These are phyloP conservation scores for Bicyclus anynana DNA, from an alignment of 1,140 invertebrate species.

Conservation along the genomic window DNA sequence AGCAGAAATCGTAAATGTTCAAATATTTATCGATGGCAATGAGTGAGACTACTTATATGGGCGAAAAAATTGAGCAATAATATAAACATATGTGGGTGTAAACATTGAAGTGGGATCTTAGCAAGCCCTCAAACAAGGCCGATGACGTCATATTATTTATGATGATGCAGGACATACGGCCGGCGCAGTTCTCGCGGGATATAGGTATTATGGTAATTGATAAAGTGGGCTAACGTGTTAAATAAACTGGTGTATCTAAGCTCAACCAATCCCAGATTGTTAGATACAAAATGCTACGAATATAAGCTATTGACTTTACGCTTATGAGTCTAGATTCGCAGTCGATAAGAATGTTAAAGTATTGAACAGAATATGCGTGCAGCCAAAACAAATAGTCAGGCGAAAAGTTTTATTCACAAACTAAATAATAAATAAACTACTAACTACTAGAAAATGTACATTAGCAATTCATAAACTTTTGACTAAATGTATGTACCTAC, in stretches of 20 bases:
- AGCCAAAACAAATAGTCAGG: too few species aligned
- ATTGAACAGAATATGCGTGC: too few species aligned
- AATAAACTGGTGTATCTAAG: background rate
- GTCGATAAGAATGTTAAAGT: too few species aligned
- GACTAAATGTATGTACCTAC: too few species aligned
- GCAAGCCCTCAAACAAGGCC: constrained; percentile 59
- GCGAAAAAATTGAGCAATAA: constrained; percentile 14
- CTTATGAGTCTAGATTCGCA: too few species aligned
- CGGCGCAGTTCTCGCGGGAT: constrained; percentile 39
- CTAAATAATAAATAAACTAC: too few species aligned
- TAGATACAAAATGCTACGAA: too few species aligned
- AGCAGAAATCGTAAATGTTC: background rate
- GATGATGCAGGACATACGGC: constrained; percentile 55
- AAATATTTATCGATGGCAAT: background rate
- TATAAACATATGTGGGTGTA: constrained; percentile 32
- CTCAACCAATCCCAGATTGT: too few species aligned
- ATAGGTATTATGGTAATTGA: constrained; percentile 47
- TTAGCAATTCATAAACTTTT: too few species aligned
- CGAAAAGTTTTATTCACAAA: too few species aligned
- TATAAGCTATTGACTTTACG: too few species aligned
- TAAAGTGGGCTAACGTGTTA: constrained; percentile 41
- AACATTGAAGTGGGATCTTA: constrained; percentile 31
- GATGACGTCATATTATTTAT: constrained; percentile 62
- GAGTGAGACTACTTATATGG: background rate
- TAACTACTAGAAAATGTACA: too few species aligned